Percentiles rank a stretch among this genome's conserved stretches.
Conservation (phyloP, 2,113 vertebrate genomes). For the Alectura lathami region DNA sequence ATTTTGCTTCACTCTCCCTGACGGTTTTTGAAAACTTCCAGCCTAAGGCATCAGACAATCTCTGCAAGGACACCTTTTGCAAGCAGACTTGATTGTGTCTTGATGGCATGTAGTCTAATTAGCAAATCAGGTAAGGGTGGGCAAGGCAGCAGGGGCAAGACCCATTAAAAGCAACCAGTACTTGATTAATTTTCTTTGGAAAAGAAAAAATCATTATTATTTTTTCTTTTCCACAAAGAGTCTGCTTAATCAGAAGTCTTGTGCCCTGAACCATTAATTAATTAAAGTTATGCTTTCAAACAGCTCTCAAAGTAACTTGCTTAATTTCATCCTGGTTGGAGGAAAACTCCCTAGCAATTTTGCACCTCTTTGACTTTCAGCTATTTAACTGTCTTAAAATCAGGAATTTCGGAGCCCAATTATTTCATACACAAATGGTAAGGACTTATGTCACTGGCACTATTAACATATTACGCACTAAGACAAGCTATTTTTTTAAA, state of each 20-base stretch:
- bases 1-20: not conserved
- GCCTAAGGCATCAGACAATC: not conserved
- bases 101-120: slow-evolving; percentile 20
- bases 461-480: not conserved
- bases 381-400: not conserved
- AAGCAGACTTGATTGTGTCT: not conserved
- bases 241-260: not conserved
- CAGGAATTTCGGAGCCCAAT: not conserved
- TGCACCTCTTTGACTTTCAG: not conserved
- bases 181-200: slow-evolving; percentile 28
- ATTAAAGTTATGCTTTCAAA: not conserved
- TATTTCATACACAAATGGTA: not conserved
- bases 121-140: not conserved
- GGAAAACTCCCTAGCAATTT: not conserved
- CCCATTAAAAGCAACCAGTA: not conserved
- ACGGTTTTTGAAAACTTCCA: not conserved
- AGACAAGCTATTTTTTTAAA: too few species aligned
- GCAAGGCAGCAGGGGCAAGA: slow-evolving; percentile 32
- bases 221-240: not conserved
- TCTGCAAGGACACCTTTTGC: not conserved
- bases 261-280: not conserved
- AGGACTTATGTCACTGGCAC: not conserved
- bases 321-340: slow-evolving; percentile 12
- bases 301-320: not conserved
- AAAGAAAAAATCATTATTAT: not conserved